Base-by-base conservation (phyloP, 1,140 invertebrate genomes). In the Vanessa tameamea region DNA sequence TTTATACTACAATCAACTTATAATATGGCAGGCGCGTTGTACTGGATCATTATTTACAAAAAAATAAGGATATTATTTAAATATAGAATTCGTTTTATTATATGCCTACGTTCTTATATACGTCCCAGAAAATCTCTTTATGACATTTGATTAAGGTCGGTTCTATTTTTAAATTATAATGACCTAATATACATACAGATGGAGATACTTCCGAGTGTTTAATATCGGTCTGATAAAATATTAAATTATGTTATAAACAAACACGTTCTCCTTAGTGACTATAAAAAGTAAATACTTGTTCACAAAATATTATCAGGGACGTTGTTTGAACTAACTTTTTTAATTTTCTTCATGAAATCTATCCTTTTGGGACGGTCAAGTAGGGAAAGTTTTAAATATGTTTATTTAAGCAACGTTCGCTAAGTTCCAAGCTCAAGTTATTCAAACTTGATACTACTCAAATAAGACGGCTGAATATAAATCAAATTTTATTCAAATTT, bases 251-350 rank as follows among this genome's bases (percentile, higher is more conserved):
- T 43, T 43, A 63, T 15, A 26, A 63, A n/a, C n/a, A 37, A 37
- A 43, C 37, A 43, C 37, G 37, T 64, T 47, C 37, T 55, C 23
- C 20, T 23, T 57, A 59, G 57, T 70, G 47, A 51, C 67, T 50
- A 50, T 63, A 63, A 61, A 69, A 69, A 43, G 68, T 73, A 68
- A 65, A 61, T 63, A 53, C 55, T 73, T 63, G 69, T 69, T 75
- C 51, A 57, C 61, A 73, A 64, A 68, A 72, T 64, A 70, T 75
- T 70, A 73, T 61, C 75, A 68, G 47, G 47, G 61, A 78, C 80
- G 76, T 82, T 84, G 82, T 87, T 86, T 87, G 80, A 78, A 80
- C 77, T 76, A 87, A 88, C 78, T 88, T 87, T 88, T 88, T 88
- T 86, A 86, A 87, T 86, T 84, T 86, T 81, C 80, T 82, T 75